Evolutionary conservation across 2,888 invertebrate species (phyloP).

Genomic region (Phasia obesa): DNA sequence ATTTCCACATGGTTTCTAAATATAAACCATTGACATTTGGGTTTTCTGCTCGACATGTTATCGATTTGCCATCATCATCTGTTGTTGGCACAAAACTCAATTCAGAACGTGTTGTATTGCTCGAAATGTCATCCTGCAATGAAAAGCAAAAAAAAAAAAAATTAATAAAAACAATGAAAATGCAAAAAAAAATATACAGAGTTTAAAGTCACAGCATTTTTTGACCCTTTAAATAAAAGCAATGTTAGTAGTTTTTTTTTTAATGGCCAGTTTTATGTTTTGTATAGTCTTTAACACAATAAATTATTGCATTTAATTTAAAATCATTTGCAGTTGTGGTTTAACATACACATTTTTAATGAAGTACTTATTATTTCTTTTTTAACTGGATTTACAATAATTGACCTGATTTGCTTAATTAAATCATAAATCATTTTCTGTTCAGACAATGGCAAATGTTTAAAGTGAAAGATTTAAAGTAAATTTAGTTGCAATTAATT

Average conservation of each 20-base stretch:
- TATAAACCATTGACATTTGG: slow-evolving; percentile 92
- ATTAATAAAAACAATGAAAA: slow-evolving; percentile 13
- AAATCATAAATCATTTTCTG: slow-evolving; percentile 33
- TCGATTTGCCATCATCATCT: slow-evolving; percentile 94
- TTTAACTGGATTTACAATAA: slow-evolving; percentile 22
- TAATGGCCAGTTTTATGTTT: background rate
- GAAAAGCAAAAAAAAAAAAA: slow-evolving; percentile 7
- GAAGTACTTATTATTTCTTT: background rate
- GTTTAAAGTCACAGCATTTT: slow-evolving; percentile 39
- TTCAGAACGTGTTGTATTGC: slow-evolving; percentile 92
- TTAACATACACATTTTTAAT: slow-evolving; percentile 5
- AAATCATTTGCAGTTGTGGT: slow-evolving; percentile 12
- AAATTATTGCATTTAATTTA: slow-evolving; percentile 35
- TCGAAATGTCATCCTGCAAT: slow-evolving; percentile 89
- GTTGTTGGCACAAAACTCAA: slow-evolving; percentile 94
- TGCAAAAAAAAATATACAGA: slow-evolving; percentile 18
- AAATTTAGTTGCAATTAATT: background rate
- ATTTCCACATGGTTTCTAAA: slow-evolving; percentile 92
- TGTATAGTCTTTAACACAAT: slow-evolving; percentile 13
- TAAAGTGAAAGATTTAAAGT: background rate
- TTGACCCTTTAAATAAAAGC: slow-evolving; percentile 23
- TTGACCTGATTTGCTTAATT: slow-evolving; percentile 42
- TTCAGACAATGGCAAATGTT: slow-evolving; percentile 19
- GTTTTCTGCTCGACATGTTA: slow-evolving; percentile 95
- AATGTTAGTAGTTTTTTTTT: slow-evolving; percentile 4